A percentile compares a stretch with the other conserved stretches of the same genome.
Evolutionary conservation across 2,888 invertebrate species (phyloP).

Genomic region (Sarcophaga rosellei): DNA sequence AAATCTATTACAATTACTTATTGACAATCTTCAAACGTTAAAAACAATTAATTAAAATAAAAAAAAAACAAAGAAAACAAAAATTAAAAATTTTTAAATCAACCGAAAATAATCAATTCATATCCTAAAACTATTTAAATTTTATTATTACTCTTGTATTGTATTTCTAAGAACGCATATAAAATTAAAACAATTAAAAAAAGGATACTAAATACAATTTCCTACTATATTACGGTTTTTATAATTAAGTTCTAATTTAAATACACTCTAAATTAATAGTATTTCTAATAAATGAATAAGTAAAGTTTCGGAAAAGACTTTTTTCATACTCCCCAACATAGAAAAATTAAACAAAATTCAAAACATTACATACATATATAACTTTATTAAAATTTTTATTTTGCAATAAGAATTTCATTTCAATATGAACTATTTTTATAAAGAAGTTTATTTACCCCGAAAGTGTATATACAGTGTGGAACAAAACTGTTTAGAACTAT

Average conservation of each 20-base stretch:
- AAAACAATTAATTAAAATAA: constrained; percentile 39
- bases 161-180: background rate
- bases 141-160: background rate
- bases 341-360: too few species aligned
- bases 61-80: background rate
- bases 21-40: constrained; percentile 66
- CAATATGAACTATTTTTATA: background rate
- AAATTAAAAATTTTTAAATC: background rate
- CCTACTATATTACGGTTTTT: too few species aligned
- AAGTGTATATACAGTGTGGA: too few species aligned
- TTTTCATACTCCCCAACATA: too few species aligned
- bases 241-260: too few species aligned
- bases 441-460: background rate
- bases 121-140: too few species aligned
- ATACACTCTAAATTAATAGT: too few species aligned
- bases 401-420: background rate
- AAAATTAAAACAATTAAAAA: background rate
- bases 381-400: too few species aligned
- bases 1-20: constrained; percentile 65
- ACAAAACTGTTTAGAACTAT: too few species aligned
- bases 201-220: background rate
- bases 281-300: too few species aligned
- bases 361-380: too few species aligned
- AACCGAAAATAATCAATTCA: background rate
- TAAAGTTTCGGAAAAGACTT: too few species aligned